These are phyloP conservation scores for Epizoanthus stellaris DNA, from an alignment of 92 coral and sea anemone genomes.

Conservation along the genomic window DNA sequence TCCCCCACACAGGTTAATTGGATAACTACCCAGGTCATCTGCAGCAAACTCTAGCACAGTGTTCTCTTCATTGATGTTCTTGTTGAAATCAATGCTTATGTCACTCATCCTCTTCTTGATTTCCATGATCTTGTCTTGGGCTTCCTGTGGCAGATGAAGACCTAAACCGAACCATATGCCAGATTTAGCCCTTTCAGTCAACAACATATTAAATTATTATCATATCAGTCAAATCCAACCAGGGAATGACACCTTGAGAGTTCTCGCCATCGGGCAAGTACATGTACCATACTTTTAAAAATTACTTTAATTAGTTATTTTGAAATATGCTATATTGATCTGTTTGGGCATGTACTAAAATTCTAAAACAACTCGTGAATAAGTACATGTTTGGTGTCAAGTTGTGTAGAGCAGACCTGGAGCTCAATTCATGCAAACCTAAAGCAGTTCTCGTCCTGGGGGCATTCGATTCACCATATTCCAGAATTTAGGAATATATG, in stretches of 20 bases:
- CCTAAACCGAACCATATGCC: slow-evolving; percentile 58
- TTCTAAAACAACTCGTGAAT: too few species aligned
- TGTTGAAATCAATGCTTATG: slow-evolving; percentile 87
- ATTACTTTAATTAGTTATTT: too few species aligned
- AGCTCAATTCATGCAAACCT: not conserved
- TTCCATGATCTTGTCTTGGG: slow-evolving; percentile 81
- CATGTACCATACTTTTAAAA: too few species aligned
- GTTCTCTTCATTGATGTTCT: slow-evolving; percentile 96
- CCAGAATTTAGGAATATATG: too few species aligned
- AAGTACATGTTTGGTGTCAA: not conserved
- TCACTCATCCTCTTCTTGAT: slow-evolving; percentile 93
- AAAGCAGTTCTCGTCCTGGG: too few species aligned
- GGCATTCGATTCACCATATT: too few species aligned
- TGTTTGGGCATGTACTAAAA: not conserved
- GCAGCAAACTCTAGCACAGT: slow-evolving; percentile 83
- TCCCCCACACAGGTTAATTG: not conserved
- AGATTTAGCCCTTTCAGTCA: too few species aligned
- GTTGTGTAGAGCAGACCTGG: not conserved
- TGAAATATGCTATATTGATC: too few species aligned
- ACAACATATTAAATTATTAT: too few species aligned
- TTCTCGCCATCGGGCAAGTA: too few species aligned
- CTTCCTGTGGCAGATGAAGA: slow-evolving; percentile 81
- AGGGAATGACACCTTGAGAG: too few species aligned
- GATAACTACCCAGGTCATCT: slow-evolving; percentile 73
- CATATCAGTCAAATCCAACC: too few species aligned